Evolutionary conservation across 1,140 invertebrate genomes (phyloP).

Genomic region (Elysia chlorotica): DNA sequence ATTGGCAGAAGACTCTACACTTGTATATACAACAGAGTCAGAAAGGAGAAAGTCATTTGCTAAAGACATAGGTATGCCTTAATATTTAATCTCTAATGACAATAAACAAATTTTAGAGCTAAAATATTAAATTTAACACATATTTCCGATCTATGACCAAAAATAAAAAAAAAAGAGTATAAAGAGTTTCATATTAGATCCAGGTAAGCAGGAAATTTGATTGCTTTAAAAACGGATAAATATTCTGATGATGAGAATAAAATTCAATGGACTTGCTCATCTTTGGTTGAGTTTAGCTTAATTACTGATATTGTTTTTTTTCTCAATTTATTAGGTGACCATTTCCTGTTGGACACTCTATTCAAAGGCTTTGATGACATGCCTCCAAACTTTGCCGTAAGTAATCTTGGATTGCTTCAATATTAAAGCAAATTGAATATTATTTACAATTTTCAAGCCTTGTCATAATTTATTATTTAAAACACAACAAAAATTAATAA

Average conservation of each 20-base stretch:
- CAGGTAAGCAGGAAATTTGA: too few species aligned
- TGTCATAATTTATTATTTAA: too few species aligned
- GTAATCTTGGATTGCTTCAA: too few species aligned
- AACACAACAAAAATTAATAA: too few species aligned
- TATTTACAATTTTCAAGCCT: not conserved
- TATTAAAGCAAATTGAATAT: not conserved
- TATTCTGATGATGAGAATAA: too few species aligned
- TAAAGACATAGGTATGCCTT: constrained; percentile 32
- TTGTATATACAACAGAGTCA: constrained; percentile 41
- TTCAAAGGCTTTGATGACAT: constrained; percentile 88
- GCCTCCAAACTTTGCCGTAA: constrained; percentile 79
- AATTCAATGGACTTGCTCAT: too few species aligned
- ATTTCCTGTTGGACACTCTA: constrained; percentile 79
- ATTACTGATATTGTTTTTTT: not conserved
- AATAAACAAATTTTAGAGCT: too few species aligned
- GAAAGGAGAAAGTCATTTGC: constrained; percentile 40
- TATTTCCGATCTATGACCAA: too few species aligned
- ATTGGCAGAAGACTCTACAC: constrained; percentile 70
- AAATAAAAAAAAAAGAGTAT: too few species aligned
- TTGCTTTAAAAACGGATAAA: too few species aligned
- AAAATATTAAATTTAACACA: not conserved
- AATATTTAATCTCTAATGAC: not conserved
- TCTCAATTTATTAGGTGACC: constrained; percentile 68
- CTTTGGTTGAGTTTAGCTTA: too few species aligned
- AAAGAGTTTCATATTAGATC: too few species aligned